These are phyloP conservation scores for Gymnarchus niloticus DNA, from an alignment of 2,113 vertebrate genomes.

Conservation along the genomic window DNA sequence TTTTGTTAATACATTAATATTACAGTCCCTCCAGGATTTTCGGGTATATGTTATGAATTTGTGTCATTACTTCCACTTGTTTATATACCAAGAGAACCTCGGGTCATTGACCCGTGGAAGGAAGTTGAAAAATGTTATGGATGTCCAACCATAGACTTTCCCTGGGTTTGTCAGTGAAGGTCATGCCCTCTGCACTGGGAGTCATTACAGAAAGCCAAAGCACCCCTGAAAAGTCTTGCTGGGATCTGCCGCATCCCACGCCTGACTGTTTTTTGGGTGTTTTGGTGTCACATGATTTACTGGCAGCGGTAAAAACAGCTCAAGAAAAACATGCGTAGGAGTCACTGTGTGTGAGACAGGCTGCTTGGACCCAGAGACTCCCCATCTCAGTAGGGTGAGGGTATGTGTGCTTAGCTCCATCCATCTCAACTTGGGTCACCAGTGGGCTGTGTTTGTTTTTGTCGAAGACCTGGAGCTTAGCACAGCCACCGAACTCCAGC, in stretches of 20 bases:
- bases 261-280: background rate
- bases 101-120: background rate
- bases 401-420: background rate
- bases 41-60: background rate
- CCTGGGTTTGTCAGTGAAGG: background rate
- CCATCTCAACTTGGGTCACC: background rate
- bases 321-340: background rate
- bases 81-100: background rate
- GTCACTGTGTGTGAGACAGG: background rate
- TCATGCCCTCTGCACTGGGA: background rate
- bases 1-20: background rate
- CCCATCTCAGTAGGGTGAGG: background rate
- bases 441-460: background rate
- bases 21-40: background rate
- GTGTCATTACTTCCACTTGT: too few relatives aligned
- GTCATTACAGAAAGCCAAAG: background rate
- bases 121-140: background rate
- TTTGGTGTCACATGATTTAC: background rate
- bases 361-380: background rate
- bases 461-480: conserved; percentile 1
- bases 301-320: background rate
- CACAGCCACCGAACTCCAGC: background rate
- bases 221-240: background rate
- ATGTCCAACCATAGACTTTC: background rate
- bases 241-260: background rate